Evolutionary conservation across 2,888 invertebrate species (phyloP).

Genomic region (Metalampra italica): DNA sequence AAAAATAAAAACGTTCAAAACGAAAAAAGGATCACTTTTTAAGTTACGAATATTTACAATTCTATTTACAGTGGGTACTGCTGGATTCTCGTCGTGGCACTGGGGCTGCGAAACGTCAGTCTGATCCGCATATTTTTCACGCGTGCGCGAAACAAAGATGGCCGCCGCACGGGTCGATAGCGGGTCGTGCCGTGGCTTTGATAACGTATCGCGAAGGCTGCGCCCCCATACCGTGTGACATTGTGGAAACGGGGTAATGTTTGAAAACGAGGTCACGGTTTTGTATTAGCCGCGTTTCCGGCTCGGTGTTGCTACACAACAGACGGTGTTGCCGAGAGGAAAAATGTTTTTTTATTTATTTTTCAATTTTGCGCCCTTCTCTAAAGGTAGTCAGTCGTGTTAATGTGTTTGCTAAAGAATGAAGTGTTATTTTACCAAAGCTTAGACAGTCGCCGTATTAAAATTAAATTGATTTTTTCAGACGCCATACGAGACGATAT

Average conservation of each 20-base stretch:
- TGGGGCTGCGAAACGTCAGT: constrained; percentile 58
- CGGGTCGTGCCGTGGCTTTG: constrained; percentile 16
- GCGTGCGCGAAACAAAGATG: constrained; percentile 52
- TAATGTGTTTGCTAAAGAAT: not conserved
- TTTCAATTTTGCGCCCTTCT: too few relatives aligned
- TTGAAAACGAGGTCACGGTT: constrained; percentile 60
- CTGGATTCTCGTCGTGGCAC: constrained; percentile 44
- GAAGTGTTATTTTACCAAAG: not conserved
- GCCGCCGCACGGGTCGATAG: constrained; percentile 18
- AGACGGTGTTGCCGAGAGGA: constrained; percentile 25
- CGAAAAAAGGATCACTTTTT: constrained; percentile 17
- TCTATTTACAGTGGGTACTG: constrained; percentile 49
- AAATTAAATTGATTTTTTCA: too few relatives aligned
- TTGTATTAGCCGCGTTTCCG: constrained; percentile 61
- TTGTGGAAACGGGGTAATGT: constrained; percentile 63
- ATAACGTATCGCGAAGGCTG: constrained; percentile 58
- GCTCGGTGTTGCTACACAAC: constrained; percentile 27
- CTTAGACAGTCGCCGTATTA: too few relatives aligned
- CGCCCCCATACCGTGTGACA: constrained; percentile 60
- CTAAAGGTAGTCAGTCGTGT: too few relatives aligned
- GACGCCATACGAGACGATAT: too few relatives aligned
- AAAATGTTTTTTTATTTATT: constrained; percentile 6
- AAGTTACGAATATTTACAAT: constrained; percentile 42
- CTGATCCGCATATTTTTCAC: constrained; percentile 61
- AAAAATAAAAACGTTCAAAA: constrained; percentile 4